Base-by-base conservation (phyloP, 2,797 vertebrate genomes). In the Sebastes aleutianus region DNA sequence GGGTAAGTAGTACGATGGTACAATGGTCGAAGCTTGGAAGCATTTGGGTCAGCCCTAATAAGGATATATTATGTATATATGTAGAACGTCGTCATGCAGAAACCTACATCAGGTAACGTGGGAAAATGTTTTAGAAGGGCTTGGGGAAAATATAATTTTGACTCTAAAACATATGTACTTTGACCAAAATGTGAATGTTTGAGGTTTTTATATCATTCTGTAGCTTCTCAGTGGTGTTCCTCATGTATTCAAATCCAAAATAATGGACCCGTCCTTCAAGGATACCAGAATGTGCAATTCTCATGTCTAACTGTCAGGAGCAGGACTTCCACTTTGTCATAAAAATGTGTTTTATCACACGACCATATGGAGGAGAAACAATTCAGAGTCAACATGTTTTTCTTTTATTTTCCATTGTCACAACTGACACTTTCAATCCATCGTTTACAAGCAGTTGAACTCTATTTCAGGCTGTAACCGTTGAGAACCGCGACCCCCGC, bases 391-490 rank as follows among this genome's bases (percentile, higher is more conserved):
- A 18, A 74, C 65, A 36, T 5, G 1, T 22, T 53, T 69, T 16
- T 12, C 22, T 57, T 77, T 84, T 61, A 65, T 79, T 77, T 50
- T 76, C 47, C 69, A 59, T 79, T 2, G 5, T 65, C 36, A 72
- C 54, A 64, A 7, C 71, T 18, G 36, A 61, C 53, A 74, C 20
- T 77, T 82, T 86, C 32, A 75, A 53, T 58, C 66, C 43, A 57
- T 68, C 24, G 11, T 11, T 14, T 32, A 59, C 27, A 62, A 74
- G 39, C 61, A 47, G 79, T 4, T 75, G 31, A 74, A 63, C 70
- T 53, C 47, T 18, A 24, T 18, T 57, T 66, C 56, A 67, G 70
- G 57, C 75, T 50, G 59, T 58, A 86, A 88, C 71, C 70, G 24
- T 66, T 78, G 39, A 80, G 18, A 78, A 24, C 20, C 13, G 1